phyloP scores from a whole-genome alignment of 92 coral and sea anemone species.

The Paragorgia papillata region DNA sequence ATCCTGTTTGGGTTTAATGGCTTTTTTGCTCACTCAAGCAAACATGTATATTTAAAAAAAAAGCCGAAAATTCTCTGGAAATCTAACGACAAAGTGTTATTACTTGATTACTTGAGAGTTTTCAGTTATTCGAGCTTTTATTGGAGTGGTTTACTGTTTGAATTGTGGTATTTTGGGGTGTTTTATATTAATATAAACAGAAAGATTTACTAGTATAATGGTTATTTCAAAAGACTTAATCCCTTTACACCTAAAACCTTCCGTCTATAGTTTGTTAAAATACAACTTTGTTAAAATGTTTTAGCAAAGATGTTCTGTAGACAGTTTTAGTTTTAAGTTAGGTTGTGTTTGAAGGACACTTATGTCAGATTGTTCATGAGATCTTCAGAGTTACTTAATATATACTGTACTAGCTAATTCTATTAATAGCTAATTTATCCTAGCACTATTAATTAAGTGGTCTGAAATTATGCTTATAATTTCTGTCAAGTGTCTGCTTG shows the following conservation, averaged over 20 bases:
- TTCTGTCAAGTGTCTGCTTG: too few relatives aligned
- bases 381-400: too few relatives aligned
- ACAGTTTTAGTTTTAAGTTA: background rate
- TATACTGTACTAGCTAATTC: too few relatives aligned
- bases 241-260: background rate
- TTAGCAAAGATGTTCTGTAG: too few relatives aligned
- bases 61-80: background rate
- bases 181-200: too few relatives aligned
- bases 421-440: too few relatives aligned
- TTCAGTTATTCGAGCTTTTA: background rate
- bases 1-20: slow-evolving; percentile 31
- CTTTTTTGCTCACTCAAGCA: background rate
- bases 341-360: too few relatives aligned
- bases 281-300: background rate
- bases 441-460: too few relatives aligned
- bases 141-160: background rate
- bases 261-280: background rate
- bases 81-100: background rate
- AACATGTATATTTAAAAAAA: slow-evolving; percentile 35
- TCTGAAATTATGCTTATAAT: too few relatives aligned
- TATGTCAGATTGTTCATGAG: too few relatives aligned
- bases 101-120: too few relatives aligned
- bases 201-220: background rate
- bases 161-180: background rate
- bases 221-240: background rate